A percentile compares a stretch with the other conserved stretches of the same genome.
These are phyloP conservation scores for Hylyphantes graminicola DNA, from an alignment of 1,140 invertebrate genomes.

Conservation along the genomic window DNA sequence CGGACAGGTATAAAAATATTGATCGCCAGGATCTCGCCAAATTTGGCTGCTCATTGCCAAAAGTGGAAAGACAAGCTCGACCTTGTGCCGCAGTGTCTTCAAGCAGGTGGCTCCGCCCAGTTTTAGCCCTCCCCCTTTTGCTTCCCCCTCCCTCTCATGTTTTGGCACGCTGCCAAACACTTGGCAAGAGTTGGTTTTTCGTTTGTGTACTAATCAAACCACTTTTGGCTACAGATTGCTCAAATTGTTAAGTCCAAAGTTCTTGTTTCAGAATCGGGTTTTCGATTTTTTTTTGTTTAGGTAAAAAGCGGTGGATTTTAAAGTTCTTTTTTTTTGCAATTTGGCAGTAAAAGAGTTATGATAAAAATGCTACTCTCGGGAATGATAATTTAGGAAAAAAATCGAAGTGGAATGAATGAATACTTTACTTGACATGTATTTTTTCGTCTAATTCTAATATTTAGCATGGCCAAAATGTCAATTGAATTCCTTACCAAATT, in stretches of 20 bases:
- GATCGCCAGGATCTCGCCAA: slow-evolving; percentile 30
- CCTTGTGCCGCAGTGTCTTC: slow-evolving; percentile 48
- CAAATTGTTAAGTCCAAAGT: too few species aligned
- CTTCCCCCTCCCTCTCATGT: neutral
- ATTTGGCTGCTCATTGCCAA: slow-evolving; percentile 40
- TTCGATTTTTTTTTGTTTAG: too few species aligned
- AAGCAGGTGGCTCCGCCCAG: slow-evolving; percentile 40
- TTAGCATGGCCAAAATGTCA: too few species aligned
- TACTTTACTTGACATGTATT: too few species aligned
- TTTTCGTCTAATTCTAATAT: too few species aligned
- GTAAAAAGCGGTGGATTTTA: too few species aligned
- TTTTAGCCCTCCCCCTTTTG: neutral
- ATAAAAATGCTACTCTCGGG: too few species aligned
- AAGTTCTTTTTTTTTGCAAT: too few species aligned
- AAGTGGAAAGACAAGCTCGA: slow-evolving; percentile 44
- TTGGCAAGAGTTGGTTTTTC: slow-evolving; percentile 2
- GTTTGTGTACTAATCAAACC: slow-evolving; percentile 24
- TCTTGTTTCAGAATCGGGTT: neutral
- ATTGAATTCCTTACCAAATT: too few species aligned
- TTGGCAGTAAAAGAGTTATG: too few species aligned
- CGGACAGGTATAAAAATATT: slow-evolving; percentile 51
- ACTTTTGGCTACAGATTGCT: slow-evolving; percentile 49
- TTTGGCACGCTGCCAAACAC: slow-evolving; percentile 48
- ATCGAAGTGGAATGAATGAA: too few species aligned
- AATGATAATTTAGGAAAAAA: too few species aligned